Conservation (phyloP, 2,113 vertebrate species). For the Regulus satrapa region DNA sequence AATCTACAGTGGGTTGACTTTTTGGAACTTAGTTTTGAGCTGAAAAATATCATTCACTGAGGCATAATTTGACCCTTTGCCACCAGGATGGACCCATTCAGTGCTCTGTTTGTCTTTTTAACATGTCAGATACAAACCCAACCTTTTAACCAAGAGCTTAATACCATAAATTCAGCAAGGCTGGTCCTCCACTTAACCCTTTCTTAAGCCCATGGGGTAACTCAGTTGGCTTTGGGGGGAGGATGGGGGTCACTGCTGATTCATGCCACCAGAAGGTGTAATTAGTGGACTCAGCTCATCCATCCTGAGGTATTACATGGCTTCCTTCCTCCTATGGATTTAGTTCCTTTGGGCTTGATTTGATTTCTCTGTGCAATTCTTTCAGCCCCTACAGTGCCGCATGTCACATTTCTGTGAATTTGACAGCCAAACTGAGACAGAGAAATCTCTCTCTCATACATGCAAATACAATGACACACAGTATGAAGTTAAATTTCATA, state of each 20-base stretch:
- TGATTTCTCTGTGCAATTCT: not conserved
- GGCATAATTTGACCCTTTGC: not conserved
- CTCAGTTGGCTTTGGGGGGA: not conserved
- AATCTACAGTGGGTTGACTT: fast-evolving
- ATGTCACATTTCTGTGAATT: not conserved
- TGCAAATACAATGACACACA: not conserved
- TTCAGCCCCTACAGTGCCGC: not conserved
- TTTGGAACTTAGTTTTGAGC: not conserved
- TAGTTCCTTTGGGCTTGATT: not conserved
- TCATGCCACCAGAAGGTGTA: not conserved
- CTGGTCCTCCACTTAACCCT: not conserved
- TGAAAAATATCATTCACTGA: not conserved
- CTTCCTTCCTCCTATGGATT: not conserved
- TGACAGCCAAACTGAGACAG: not conserved
- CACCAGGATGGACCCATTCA: not conserved
- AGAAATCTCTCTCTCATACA: not conserved
- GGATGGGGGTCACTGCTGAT: not conserved
- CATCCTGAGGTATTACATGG: not conserved
- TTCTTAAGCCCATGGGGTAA: not conserved
- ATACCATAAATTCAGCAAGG: fast-evolving
- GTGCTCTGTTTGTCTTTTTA: not conserved
- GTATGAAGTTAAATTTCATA: not conserved
- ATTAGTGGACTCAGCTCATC: not conserved
- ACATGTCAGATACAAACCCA: not conserved
- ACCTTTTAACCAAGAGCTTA: not conserved